Evolutionary conservation across 2,797 vertebrate species (phyloP).

Genomic region (Bothrops alternatus): DNA sequence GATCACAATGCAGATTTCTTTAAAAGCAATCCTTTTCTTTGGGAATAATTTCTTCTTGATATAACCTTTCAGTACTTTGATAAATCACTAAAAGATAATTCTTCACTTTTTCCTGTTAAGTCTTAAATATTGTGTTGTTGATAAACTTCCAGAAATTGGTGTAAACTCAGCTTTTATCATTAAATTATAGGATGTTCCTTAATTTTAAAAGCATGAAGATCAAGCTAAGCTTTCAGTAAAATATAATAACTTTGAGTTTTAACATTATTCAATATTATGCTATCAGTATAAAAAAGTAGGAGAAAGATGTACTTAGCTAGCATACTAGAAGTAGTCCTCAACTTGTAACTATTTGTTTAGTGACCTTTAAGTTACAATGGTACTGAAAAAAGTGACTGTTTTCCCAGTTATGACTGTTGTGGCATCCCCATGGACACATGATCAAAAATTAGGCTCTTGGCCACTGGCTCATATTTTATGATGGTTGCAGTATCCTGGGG

Average conservation of each 20-base stretch:
- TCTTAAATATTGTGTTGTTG: background rate
- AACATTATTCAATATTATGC: background rate
- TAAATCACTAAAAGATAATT: background rate
- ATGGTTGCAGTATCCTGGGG: background rate
- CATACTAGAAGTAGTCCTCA: background rate
- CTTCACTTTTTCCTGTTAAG: background rate
- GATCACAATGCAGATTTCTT: background rate
- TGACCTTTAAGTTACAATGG: background rate
- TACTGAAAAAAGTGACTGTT: background rate
- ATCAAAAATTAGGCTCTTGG: background rate
- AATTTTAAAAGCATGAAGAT: background rate
- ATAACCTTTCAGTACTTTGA: background rate
- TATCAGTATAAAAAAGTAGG: background rate
- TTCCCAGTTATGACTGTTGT: background rate
- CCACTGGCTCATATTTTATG: background rate
- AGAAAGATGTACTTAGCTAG: background rate
- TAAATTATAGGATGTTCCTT: background rate
- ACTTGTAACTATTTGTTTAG: background rate
- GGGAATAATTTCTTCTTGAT: background rate
- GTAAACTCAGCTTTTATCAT: background rate
- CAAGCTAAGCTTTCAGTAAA: background rate
- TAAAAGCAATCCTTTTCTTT: background rate
- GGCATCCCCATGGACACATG: background rate
- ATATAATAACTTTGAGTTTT: background rate
- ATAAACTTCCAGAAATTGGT: background rate